Conservation (phyloP, 2,888 invertebrate genomes). For the Dyspetes luteomarginatus region DNA sequence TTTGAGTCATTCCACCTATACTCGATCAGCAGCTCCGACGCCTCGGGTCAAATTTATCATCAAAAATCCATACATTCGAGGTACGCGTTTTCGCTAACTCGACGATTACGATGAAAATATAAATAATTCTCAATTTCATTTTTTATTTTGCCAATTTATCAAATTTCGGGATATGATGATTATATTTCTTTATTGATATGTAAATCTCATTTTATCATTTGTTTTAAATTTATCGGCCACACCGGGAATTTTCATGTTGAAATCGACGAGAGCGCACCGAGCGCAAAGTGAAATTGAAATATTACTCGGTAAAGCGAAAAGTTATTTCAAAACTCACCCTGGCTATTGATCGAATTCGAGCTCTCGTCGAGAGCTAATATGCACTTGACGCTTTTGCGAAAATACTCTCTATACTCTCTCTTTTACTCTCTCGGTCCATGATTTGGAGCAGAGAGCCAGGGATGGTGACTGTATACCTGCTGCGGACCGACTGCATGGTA, state of each 20-base stretch:
- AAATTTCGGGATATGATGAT: too few species aligned
- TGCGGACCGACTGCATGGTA: neutral
- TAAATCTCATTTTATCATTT: too few species aligned
- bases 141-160: too few species aligned
- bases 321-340: slow-evolving; percentile 29
- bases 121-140: too few species aligned
- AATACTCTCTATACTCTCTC: slow-evolving; percentile 8
- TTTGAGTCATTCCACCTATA: neutral
- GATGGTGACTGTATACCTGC: neutral
- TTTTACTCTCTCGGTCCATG: neutral
- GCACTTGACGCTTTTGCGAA: neutral
- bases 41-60: neutral
- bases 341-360: slow-evolving; percentile 18
- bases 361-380: slow-evolving; percentile 4
- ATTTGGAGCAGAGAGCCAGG: neutral
- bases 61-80: neutral
- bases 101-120: neutral
- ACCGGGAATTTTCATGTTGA: too few species aligned
- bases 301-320: slow-evolving; percentile 1
- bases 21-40: neutral
- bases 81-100: neutral
- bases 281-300: slow-evolving; percentile 8
- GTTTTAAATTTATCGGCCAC: too few species aligned
- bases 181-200: too few species aligned
- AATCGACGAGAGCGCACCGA: too few species aligned